Base-by-base conservation (phyloP, 2,113 vertebrate genomes). In the Empidonax traillii region DNA sequence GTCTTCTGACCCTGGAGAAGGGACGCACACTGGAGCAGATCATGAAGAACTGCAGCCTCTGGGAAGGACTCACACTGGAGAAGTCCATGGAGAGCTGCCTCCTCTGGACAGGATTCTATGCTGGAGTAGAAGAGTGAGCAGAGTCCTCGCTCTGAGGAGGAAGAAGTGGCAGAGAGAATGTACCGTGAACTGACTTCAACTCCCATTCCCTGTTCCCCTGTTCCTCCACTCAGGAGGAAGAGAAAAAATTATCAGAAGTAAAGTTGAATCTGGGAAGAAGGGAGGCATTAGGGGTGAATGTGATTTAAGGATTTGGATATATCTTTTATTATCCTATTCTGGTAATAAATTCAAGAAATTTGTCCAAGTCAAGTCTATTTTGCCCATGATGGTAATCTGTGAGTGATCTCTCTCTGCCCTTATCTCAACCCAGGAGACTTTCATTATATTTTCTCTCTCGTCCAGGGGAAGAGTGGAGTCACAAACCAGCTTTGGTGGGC, bases 81-180 rank as follows among this genome's bases (percentile, higher is more conserved):
- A 72, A 49, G 9, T 27, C 56, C 5, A 6, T 1, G 5, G 14
- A 37, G 43, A 56, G 21, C 27, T 56, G 10, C 3, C 21, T 35
- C 6, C 12, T 8, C 3, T 15, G 33, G 18, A 16, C 63, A 6
- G 23, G 8, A 28, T 2, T 11, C 12, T 1, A 1, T 4, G 3
- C 8, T 69, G 49, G 9, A 65, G 17, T 44, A 75, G 31, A 8
- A 16, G 39, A 47, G 8, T 41, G 8, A 30, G 44, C 35, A 41
- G 35, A 58, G n/a, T 61, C 30, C 4, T 74, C 3, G 3, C 12
- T 6, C 23, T 52, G 20, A 44, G 20, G 9, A 84, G 18, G 17
- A 43, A 55, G 14, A 43, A 62, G 13, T 3, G 3, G 17, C 28
- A 87, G 30, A 73, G 12, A 67, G 5, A 30, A 17, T 0, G 0